Evolutionary conservation across 2,888 invertebrate species (phyloP).

Genomic region (Drosophila prostipennis): DNA sequence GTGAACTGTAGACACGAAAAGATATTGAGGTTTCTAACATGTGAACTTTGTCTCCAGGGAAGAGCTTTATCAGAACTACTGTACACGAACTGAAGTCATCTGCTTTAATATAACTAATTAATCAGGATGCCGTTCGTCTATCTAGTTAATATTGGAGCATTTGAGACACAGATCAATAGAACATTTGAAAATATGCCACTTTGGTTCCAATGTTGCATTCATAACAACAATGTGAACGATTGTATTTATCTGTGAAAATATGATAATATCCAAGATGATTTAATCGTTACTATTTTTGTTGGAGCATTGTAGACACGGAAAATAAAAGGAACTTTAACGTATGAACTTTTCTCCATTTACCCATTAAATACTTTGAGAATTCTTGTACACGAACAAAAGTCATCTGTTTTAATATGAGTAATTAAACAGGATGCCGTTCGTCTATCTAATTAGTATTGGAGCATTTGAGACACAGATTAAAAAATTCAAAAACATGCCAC

Average conservation of each 20-base stretch:
- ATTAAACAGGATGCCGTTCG: constrained; percentile 54
- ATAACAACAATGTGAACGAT: too few species aligned
- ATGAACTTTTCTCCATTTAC: not conserved
- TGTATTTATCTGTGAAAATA: too few species aligned
- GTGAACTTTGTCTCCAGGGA: constrained; percentile 1
- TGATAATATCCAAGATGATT: constrained; percentile 1
- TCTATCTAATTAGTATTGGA: constrained; percentile 37
- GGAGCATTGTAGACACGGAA: constrained; percentile 10
- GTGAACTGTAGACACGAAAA: constrained; percentile 14
- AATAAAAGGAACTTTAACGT: not conserved
- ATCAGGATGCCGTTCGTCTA: constrained; percentile 50
- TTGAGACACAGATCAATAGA: constrained; percentile 52
- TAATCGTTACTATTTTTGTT: not conserved
- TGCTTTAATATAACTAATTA: constrained; percentile 41
- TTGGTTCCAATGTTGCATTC: not conserved
- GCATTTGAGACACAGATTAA: constrained; percentile 56
- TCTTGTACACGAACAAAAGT: constrained; percentile 43
- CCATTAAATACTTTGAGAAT: too few species aligned
- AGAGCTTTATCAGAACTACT: not conserved
- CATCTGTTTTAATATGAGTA: constrained; percentile 44
- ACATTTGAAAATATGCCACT: constrained; percentile 42
- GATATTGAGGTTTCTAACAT: not conserved
- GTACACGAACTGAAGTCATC: constrained; percentile 52
- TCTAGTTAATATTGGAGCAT: constrained; percentile 46
- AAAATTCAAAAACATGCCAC: constrained; percentile 44